Percentiles rank a stretch among this genome's conserved stretches.
Evolutionary conservation across 1,140 invertebrate genomes (phyloP).

Genomic region (Proctacanthus coquilletti): DNA sequence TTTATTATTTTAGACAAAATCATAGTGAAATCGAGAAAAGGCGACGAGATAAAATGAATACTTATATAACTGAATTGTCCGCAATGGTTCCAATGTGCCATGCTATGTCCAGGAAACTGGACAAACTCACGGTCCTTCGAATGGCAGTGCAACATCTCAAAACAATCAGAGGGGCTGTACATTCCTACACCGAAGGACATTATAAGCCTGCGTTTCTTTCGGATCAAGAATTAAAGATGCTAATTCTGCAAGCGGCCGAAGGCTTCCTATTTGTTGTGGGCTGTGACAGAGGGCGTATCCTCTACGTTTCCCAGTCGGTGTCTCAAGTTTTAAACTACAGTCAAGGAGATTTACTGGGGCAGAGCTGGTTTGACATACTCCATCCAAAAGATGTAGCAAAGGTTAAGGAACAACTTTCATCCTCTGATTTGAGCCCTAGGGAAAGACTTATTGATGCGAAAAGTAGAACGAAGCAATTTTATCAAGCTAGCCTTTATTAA

Average conservation of each 20-base stretch:
- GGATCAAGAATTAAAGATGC: conserved; percentile 73
- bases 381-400: conserved; percentile 90
- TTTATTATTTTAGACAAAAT: conserved; percentile 51
- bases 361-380: conserved; percentile 88
- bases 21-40: conserved; percentile 94
- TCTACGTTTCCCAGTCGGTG: conserved; percentile 86
- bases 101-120: conserved; percentile 80
- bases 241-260: conserved; percentile 67
- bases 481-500: background rate
- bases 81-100: conserved; percentile 87
- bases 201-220: conserved; percentile 79
- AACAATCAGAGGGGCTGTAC: conserved; percentile 56
- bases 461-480: conserved; percentile 39
- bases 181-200: conserved; percentile 64
- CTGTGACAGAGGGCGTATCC: conserved; percentile 76
- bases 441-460: conserved; percentile 85
- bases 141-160: conserved; percentile 91
- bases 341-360: conserved; percentile 76
- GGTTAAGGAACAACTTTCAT: conserved; percentile 88
- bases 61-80: conserved; percentile 81
- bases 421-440: conserved; percentile 72
- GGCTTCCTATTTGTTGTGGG: conserved; percentile 88
- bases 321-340: conserved; percentile 68
- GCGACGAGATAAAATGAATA: conserved; percentile 91
- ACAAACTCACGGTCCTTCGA: conserved; percentile 82